A percentile compares a stretch with the other conserved stretches of the same genome.
Evolutionary conservation across 2,113 vertebrate genomes (phyloP).

Genomic region (Toxostoma redivivum): DNA sequence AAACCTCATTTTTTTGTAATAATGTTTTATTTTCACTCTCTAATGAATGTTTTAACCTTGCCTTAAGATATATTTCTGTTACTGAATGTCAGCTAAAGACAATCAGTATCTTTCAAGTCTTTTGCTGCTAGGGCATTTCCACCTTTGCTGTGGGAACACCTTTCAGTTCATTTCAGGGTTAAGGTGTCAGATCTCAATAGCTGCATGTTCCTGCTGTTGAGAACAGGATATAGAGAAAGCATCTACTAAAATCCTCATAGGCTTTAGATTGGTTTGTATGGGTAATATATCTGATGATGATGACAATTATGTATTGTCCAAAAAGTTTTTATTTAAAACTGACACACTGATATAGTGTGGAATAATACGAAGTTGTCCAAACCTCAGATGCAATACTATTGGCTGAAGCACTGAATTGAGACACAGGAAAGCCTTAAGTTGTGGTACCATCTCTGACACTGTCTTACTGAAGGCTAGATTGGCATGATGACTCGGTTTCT

Average conservation of each 20-base stretch:
- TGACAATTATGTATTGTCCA: not conserved
- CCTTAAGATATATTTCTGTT: not conserved
- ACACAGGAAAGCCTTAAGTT: not conserved
- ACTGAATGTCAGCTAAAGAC: not conserved
- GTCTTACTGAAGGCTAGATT: not conserved
- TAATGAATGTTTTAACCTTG: conserved; percentile 8
- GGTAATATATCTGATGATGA: not conserved
- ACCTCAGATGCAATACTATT: not conserved
- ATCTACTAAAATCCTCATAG: not conserved
- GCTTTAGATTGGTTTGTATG: not conserved
- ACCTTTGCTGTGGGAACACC: not conserved
- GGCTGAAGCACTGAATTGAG: not conserved
- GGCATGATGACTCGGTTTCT: not conserved
- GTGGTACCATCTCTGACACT: not conserved
- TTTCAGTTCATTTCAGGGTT: conserved; percentile 13
- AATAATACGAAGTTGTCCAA: not conserved
- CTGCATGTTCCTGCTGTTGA: not conserved
- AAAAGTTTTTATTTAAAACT: not conserved
- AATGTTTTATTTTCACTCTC: conserved; percentile 13
- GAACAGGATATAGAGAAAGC: not conserved
- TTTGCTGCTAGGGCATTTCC: not conserved
- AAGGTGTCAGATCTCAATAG: not conserved
- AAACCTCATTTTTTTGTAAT: conserved; percentile 18
- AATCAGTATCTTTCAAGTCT: not conserved
- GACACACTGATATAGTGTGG: not conserved